Percentiles rank a stretch among this genome's conserved stretches.
These are phyloP conservation scores for Scaptodrosophila lebanonensis DNA, from an alignment of 1,140 invertebrate genomes.

Conservation along the genomic window DNA sequence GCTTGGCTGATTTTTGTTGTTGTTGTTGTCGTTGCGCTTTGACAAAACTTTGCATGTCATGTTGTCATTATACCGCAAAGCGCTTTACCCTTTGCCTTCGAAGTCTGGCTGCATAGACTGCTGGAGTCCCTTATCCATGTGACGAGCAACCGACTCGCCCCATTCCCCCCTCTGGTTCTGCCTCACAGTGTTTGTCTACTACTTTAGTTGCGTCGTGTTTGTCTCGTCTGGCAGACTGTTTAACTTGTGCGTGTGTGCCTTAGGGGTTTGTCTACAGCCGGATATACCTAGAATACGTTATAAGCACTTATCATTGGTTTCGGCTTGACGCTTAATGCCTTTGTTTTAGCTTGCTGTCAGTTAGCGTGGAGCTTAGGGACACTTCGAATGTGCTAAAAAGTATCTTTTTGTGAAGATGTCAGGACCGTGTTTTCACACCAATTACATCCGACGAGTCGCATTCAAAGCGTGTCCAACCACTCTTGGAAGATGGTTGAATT, in stretches of 20 bases:
- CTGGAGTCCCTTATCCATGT: conserved; percentile 2
- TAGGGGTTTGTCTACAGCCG: conserved; percentile 28
- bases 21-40: no score
- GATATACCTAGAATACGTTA: conserved; percentile 63
- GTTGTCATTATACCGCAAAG: conserved; percentile 69
- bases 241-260: no score
- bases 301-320: conserved; percentile 68
- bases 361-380: no score
- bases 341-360: conserved; percentile 5
- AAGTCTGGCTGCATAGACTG: not conserved
- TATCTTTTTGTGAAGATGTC: no score
- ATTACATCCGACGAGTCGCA: no score
- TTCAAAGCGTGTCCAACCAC: no score
- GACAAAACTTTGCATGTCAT: conserved; percentile 71
- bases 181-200: conserved; percentile 62
- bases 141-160: not conserved
- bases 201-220: conserved; percentile 32
- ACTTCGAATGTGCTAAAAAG: no score
- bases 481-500: no score
- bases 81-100: conserved; percentile 27
- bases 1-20: no score
- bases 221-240: no score
- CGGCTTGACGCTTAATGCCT: conserved; percentile 64
- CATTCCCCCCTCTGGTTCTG: conserved; percentile 12
- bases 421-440: no score